Percentiles rank a stretch among this genome's conserved stretches.
Evolutionary conservation across 35 echinoderm and acorn worm species (phyloP).

Genomic region (Diadema setosum): DNA sequence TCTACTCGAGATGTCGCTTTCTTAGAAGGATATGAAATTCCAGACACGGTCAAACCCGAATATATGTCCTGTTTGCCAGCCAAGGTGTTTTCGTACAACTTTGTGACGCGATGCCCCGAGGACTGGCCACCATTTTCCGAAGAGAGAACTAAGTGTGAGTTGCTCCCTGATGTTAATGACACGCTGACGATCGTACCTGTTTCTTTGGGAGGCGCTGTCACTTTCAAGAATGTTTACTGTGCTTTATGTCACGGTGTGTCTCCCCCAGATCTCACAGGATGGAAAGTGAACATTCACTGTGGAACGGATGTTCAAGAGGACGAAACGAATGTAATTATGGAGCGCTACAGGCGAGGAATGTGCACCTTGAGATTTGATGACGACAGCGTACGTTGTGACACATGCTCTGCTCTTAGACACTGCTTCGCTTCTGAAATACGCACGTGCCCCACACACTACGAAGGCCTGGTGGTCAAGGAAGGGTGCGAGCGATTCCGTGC

Average conservation of each 20-base stretch:
- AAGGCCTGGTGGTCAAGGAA: neutral
- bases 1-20: too few species aligned
- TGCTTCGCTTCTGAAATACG: neutral
- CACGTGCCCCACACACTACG: neutral
- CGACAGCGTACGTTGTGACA: too few species aligned
- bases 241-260: slow-evolving; percentile 53
- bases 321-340: neutral
- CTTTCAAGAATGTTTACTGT: slow-evolving; percentile 43
- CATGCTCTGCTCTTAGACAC: neutral
- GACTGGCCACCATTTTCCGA: neutral
- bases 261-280: slow-evolving; percentile 1
- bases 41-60: neutral
- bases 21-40: neutral
- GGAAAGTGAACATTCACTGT: neutral
- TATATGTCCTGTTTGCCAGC: neutral
- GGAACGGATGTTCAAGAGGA: neutral
- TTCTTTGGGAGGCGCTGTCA: neutral
- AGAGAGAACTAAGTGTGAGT: neutral
- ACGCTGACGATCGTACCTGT: slow-evolving; percentile 1
- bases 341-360: neutral
- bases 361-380: neutral
- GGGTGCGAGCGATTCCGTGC: neutral
- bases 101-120: neutral
- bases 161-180: neutral
- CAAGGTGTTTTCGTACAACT: neutral